Percentiles rank a stretch among this genome's conserved stretches.
Evolutionary conservation across 2,888 invertebrate genomes (phyloP).

Genomic region (Drosophila eohydei): DNA sequence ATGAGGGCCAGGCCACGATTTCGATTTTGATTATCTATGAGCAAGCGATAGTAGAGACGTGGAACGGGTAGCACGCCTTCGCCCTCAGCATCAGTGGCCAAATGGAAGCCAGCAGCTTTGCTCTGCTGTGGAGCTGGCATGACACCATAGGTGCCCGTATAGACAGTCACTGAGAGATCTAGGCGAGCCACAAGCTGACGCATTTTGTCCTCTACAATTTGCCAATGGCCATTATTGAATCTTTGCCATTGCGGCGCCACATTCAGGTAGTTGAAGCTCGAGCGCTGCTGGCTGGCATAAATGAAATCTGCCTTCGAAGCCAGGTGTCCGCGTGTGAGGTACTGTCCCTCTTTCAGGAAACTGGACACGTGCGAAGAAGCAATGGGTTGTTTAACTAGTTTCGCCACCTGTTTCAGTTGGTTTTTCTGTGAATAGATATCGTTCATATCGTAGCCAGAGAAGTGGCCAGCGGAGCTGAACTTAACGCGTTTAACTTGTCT

Average conservation of each 20-base stretch:
- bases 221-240: conserved; percentile 88
- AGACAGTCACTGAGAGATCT: conserved; percentile 84
- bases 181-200: conserved; percentile 84
- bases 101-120: background rate
- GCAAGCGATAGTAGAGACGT: background rate
- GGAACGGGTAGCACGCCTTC: background rate
- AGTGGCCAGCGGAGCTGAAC: conserved; percentile 83
- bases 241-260: conserved; percentile 87
- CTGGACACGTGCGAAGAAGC: background rate
- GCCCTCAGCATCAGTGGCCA: background rate
- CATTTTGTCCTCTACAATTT: conserved; percentile 85
- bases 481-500: conserved; percentile 79
- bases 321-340: conserved; percentile 86
- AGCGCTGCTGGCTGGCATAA: conserved; percentile 85
- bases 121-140: conserved; percentile 74
- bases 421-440: conserved; percentile 22
- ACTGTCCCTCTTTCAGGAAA: conserved; percentile 57
- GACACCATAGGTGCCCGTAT: conserved; percentile 87
- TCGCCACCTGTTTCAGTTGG: conserved; percentile 64
- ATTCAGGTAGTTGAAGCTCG: conserved; percentile 86
- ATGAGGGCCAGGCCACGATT: background rate
- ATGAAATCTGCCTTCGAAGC: conserved; percentile 86
- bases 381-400: conserved; percentile 66
- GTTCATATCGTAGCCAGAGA: conserved; percentile 77
- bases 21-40: background rate